A percentile compares a stretch with the other conserved stretches of the same genome.
Evolutionary conservation across 2,113 vertebrate species (phyloP).

Genomic region (Maylandia zebra): DNA sequence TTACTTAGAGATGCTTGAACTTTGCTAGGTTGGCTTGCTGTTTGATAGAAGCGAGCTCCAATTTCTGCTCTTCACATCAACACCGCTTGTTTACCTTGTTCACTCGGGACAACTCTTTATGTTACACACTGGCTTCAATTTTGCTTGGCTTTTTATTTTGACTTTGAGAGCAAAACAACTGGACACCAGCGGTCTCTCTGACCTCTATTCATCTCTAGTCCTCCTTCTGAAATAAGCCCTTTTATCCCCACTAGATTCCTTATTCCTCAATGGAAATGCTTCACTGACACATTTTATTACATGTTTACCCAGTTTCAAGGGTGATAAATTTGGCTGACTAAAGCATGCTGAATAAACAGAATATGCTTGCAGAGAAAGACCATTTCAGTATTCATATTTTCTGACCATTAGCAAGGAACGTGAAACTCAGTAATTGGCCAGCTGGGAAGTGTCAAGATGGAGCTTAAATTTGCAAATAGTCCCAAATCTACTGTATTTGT

Average conservation of each 20-base stretch:
- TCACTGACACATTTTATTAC: conserved; percentile 17
- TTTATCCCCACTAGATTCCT: background rate
- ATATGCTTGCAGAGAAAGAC: background rate
- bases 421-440: background rate
- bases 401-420: background rate
- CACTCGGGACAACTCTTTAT: background rate
- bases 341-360: background rate
- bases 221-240: background rate
- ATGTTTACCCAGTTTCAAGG: background rate
- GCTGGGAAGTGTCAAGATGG: background rate
- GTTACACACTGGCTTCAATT: background rate
- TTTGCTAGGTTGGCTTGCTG: background rate
- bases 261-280: background rate
- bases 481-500: background rate
- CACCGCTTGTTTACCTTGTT: conserved; percentile 20
- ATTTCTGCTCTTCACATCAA: conserved; percentile 10
- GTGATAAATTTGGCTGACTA: background rate
- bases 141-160: conserved; percentile 2
- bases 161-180: background rate
- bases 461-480: background rate
- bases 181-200: background rate
- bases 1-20: background rate
- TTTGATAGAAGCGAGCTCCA: background rate
- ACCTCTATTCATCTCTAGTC: conserved; percentile 17
- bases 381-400: background rate